Base-by-base conservation (phyloP, 2,888 invertebrate genomes). In the Seladonia tumulorum region DNA sequence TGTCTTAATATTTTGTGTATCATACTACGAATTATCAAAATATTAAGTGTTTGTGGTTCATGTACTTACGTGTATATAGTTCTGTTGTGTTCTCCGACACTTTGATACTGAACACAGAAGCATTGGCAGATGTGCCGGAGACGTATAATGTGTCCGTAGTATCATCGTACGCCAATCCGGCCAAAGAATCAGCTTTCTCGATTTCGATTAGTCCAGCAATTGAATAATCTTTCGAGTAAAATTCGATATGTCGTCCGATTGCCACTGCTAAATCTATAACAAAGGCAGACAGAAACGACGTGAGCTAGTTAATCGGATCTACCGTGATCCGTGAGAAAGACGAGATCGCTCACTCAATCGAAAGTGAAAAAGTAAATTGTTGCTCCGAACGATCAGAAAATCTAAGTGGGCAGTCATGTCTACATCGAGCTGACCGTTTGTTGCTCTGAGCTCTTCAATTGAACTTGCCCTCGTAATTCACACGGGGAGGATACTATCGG, bases 181-280 rank as follows among this genome's bases (percentile, higher is more conserved):
- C 96, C 25, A 98, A 95, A 76, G 96, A 95, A 75, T 95, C 96
- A 86, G 97, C 97, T 74, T 96, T 95, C 14, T 95, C 95, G 39
- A 94, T 88, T 49, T 89, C 80, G 57, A 96, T 96, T 78, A 96
- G 95, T 74, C 96, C 95, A n/a, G 95, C 93, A 76, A 95, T 90
- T 4, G 95, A 95, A 91, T 96, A 96, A 87, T 96, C 95, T 39
- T 93, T 94, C 87, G 96, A 94, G 84, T 97, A 96, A 92, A 98
- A 97, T 93, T 97, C 96, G 90, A 98, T 95, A 95, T 97, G 96
- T 89, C 96, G 96, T 89, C 96, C 96, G n/a, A 96, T 96, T n/a
- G 97, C 97, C 76, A 97, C 96, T n/a, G 97, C 97, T 89, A 97
- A 95, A 94, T 98, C 98, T 98, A 96, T 12, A 97, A 97, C 94